These are phyloP conservation scores for Enteromius unitaeniatus DNA, from an alignment of 2,797 vertebrate genomes.

Conservation along the genomic window DNA sequence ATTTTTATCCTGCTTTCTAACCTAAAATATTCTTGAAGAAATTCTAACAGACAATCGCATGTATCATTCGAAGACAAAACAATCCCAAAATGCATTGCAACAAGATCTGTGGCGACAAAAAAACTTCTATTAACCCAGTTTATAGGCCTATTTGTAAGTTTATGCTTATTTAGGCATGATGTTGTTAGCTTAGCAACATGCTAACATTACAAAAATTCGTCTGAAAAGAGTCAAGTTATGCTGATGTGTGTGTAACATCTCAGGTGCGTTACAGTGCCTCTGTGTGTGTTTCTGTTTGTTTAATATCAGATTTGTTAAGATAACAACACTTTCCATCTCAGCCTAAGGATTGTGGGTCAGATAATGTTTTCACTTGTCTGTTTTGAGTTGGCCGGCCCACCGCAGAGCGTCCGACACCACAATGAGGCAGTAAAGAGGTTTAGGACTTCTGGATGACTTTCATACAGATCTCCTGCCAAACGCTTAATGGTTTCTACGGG, in stretches of 20 bases:
- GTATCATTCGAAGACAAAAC: not conserved
- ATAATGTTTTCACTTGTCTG: constrained; percentile 8
- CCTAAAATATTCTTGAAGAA: not conserved
- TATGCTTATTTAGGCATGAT: not conserved
- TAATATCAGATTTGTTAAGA: constrained; percentile 7
- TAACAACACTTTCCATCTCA: constrained; percentile 5
- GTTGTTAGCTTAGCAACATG: not conserved
- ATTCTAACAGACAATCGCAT: not conserved
- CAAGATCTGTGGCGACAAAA: not conserved
- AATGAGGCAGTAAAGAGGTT: constrained; percentile 22
- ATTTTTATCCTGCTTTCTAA: not conserved
- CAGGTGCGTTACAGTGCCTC: not conserved
- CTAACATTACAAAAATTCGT: not conserved
- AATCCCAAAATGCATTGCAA: not conserved
- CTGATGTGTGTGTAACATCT: not conserved
- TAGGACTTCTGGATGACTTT: constrained; percentile 35
- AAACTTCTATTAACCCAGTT: too few relatives aligned
- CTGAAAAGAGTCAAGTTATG: not conserved
- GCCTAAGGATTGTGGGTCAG: not conserved
- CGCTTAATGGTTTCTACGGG: constrained; percentile 8
- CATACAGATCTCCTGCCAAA: constrained; percentile 31
- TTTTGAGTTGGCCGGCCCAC: constrained; percentile 11
- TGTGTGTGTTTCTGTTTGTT: not conserved
- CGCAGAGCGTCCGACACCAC: constrained; percentile 3
- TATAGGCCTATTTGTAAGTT: too few relatives aligned